Evolutionary conservation across 2,888 invertebrate genomes (phyloP), one percentile per base, ranked within the genome.

Genomic region (Temnothorax rugatulus): DNA sequence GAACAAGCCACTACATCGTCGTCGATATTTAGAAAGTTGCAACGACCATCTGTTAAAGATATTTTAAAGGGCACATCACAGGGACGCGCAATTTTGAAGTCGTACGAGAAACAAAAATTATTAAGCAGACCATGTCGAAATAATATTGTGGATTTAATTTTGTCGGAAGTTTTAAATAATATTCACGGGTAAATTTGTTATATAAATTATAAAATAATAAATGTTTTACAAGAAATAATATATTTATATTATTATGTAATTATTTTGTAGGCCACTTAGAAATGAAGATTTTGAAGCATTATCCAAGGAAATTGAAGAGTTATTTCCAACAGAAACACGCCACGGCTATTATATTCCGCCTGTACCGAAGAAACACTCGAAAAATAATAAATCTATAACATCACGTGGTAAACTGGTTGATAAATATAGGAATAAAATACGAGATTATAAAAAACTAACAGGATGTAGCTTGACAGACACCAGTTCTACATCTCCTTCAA

Each of bases 251-350:
- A 57, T 57, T 44, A 4, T 25, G 25, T 57, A 25, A 61, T 61
- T 61, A 34, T 15, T 66, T 25, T 44, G 47, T 15, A 66, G 66
- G 25, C 21, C 25, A 21, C 8, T 66, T 1, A 66, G 47, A 4
- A 66, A 66, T 66, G 21, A 44, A 66, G 66, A 66, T 66, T 47
- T 66, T 25, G 15, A 44, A 44, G 44, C 44, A 25, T 66, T 25
- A n/a, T n/a, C 52, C 18, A n/a, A 52, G 9, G n/a, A 52, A n/a
- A 21, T 21, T 52, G 52, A n/a, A n/a, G 15, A 52, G n/a, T n/a
- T 38, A 4, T 63, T 63, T n/a, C 38, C 25, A 2, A 47, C 63
- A 11, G 38, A 63, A 34, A 38, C 63, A 11, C 1, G 34, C 1
- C 11, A 63, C 63, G 0, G 18, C 15, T 63, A 63, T n/a, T 63